Conservation (phyloP, 2,888 invertebrate genomes). For the Campaea margaritaria region DNA sequence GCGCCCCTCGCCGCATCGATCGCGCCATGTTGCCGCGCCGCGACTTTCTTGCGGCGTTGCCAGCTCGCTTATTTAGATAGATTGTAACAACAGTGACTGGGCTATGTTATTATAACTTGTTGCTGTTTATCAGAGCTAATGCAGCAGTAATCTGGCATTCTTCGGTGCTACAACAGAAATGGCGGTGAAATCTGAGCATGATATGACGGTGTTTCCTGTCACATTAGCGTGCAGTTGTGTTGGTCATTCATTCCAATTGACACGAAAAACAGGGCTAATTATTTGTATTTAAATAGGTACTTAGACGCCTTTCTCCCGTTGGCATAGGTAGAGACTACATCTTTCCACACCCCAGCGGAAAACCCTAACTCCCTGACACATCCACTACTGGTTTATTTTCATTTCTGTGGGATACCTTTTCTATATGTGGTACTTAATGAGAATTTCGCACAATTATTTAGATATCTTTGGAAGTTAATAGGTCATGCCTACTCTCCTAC, state of each 20-base stretch:
- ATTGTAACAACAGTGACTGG: slow-evolving; percentile 24
- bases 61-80: slow-evolving; percentile 63
- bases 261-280: not conserved
- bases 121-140: slow-evolving; percentile 48
- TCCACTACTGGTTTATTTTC: too few species aligned
- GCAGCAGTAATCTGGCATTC: slow-evolving; percentile 28
- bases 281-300: not conserved
- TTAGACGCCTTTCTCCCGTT: too few species aligned
- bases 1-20: slow-evolving; percentile 38
- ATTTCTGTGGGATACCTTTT: too few species aligned
- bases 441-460: too few species aligned
- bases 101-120: slow-evolving; percentile 57
- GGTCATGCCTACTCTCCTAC: too few species aligned
- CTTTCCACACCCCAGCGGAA: too few species aligned
- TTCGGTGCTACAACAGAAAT: slow-evolving; percentile 10
- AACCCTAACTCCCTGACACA: too few species aligned
- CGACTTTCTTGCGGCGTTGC: slow-evolving; percentile 73
- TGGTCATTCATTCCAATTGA: not conserved
- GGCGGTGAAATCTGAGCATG: slow-evolving; percentile 6
- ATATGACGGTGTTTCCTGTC: not conserved
- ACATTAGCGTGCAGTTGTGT: not conserved
- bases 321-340: too few species aligned
- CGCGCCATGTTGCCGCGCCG: slow-evolving; percentile 37
- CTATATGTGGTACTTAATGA: too few species aligned
- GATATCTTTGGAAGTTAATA: too few species aligned